Evolutionary conservation across 2,113 vertebrate species (phyloP), one percentile per base, ranked within the genome.

Genomic region (Ammodytes marinus): DNA sequence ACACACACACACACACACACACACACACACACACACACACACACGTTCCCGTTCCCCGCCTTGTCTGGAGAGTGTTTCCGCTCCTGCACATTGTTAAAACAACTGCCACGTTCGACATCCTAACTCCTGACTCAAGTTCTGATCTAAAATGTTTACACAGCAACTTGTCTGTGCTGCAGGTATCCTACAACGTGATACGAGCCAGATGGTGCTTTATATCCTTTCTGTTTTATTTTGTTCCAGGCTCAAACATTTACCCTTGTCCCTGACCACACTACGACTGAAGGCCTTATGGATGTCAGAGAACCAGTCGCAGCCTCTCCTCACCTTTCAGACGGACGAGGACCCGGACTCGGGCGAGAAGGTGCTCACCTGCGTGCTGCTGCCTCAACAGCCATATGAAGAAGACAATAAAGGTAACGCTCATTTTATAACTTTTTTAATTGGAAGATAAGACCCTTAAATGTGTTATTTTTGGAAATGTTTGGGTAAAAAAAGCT

Each of bases 271-370:
- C 13, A 89, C 95, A 1, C 95, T 99, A 85, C 97, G 95, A 42
- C 94, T 99, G 80, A 99, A 99, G 89, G 98, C 98, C 60, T 93
- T 99, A 71, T 99, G 98, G 98, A 89, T 99, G 87, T 99, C 98
- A 4, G 98, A 99, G 93, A 99, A 99, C 95, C 98, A 99, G 95
- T 98, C 98, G 4, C 97, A 99, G 89, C 98, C 98, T 13, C 94
- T 99, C 83, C 97, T 99, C 86, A 98, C 97, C 0, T 99, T 99
- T 90, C 98, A 99, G 95, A 97, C 96, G 0, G 98, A 99, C 40
- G 90, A 95, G 72, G 97, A 99, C 86, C 93, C 92, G 2, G 93
- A 95, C 86, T 95, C 96, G 0, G 96, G 97, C 58, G 97, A 98
- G 91, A 99, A 99, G 89, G 96, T 99, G 86, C 96, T 99, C 92